These are phyloP conservation scores for Pachypsylla venusta DNA, from an alignment of 1,140 invertebrate species.

Conservation along the genomic window DNA sequence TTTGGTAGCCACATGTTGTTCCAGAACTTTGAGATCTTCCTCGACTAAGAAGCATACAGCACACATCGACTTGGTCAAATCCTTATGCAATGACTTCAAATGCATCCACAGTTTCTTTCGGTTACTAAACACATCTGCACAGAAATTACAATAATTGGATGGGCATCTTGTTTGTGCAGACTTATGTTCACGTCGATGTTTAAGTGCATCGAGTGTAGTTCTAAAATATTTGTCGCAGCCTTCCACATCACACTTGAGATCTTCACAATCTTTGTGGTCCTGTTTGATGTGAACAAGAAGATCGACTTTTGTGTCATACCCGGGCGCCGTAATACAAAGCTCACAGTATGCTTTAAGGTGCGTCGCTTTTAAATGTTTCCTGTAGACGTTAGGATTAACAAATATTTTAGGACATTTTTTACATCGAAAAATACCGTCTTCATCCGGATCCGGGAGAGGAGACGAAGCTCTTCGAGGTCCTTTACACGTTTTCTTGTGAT, in stretches of 20 bases:
- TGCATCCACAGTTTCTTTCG: constrained; percentile 45
- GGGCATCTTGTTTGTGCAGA: constrained; percentile 27
- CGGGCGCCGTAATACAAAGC: constrained; percentile 30
- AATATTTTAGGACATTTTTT: constrained; percentile 21
- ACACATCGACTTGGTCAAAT: constrained; percentile 36
- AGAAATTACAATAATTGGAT: constrained; percentile 42
- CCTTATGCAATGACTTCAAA: constrained; percentile 31
- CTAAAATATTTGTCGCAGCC: constrained; percentile 40
- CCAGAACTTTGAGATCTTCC: constrained; percentile 39
- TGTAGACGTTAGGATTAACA: constrained; percentile 14
- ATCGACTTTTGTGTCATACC: constrained; percentile 37
- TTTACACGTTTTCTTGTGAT: constrained; percentile 24
- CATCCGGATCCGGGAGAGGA: constrained; percentile 12
- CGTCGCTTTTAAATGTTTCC: constrained; percentile 18
- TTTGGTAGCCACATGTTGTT: constrained; percentile 37
- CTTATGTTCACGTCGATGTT: constrained; percentile 38
- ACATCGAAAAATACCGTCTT: constrained; percentile 20
- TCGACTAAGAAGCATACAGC: constrained; percentile 41
- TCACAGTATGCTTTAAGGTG: constrained; percentile 18
- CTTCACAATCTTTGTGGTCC: constrained; percentile 38
- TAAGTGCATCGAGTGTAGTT: constrained; percentile 37
- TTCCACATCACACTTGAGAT: constrained; percentile 33
- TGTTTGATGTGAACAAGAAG: constrained; percentile 43
- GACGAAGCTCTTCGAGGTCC: constrained; percentile 18
- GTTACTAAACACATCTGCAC: constrained; percentile 41